Evolutionary conservation across 1,140 invertebrate genomes (phyloP).

Genomic region (Bombus breviceps): DNA sequence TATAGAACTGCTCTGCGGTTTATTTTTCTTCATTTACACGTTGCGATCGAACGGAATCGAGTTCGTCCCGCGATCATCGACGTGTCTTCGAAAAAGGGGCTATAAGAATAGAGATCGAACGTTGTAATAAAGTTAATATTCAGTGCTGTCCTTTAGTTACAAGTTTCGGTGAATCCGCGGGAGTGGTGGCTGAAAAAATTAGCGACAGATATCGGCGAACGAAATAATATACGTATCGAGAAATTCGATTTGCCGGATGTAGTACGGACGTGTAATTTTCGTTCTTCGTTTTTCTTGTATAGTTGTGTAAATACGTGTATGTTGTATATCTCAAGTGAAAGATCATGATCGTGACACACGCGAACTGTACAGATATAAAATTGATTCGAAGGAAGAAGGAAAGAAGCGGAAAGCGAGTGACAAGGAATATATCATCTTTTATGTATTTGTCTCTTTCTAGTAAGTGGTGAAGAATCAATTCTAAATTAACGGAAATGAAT

Average conservation of each 20-base stretch:
- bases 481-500: conserved; percentile 54
- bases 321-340: conserved; percentile 16
- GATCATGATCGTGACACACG: neutral
- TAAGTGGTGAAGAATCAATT: conserved; percentile 51
- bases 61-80: neutral
- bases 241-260: conserved; percentile 23
- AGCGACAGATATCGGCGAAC: neutral
- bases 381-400: neutral
- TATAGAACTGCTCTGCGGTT: conserved; percentile 50
- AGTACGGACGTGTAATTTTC: neutral
- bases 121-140: neutral
- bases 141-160: neutral
- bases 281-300: conserved; percentile 30
- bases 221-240: neutral
- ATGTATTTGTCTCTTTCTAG: conserved; percentile 37
- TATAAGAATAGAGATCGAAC: neutral
- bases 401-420: neutral
- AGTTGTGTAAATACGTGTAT: conserved; percentile 38
- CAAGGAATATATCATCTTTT: conserved; percentile 35
- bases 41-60: neutral
- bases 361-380: conserved; percentile 34
- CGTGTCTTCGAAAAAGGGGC: conserved; percentile 5
- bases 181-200: neutral
- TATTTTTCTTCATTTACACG: conserved; percentile 26
- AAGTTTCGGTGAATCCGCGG: neutral